phyloP scores from a whole-genome alignment of 1,140 invertebrate genomes.

The Scaptomyza pallida region DNA sequence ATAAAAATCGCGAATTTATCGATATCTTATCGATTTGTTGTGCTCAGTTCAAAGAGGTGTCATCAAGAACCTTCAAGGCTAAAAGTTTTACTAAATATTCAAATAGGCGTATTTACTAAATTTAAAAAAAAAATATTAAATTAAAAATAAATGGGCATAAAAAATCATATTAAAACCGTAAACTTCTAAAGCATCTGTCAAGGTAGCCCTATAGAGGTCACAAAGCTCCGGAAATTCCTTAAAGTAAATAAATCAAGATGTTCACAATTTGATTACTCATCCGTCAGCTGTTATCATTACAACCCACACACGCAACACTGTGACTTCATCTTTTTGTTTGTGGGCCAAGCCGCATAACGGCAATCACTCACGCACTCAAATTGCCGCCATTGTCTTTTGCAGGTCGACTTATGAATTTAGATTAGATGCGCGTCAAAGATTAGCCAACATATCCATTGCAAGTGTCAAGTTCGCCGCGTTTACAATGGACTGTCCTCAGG shows the following conservation, averaged over 20 bases:
- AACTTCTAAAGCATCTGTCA: no score
- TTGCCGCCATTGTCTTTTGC: slow-evolving; percentile 35
- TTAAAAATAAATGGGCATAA: no score
- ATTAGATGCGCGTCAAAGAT: slow-evolving; percentile 44
- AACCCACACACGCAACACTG: slow-evolving; percentile 19
- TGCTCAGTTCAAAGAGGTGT: no score
- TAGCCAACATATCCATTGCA: slow-evolving; percentile 8
- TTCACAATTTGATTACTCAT: slow-evolving; percentile 27
- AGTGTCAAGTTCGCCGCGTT: slow-evolving; percentile 40
- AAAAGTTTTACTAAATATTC: no score
- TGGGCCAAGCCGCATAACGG: slow-evolving; percentile 30
- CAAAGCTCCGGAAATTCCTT: neutral
- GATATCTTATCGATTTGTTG: no score
- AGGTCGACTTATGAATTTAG: slow-evolving; percentile 51
- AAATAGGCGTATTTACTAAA: no score
- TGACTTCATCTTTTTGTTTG: neutral
- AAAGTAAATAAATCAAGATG: slow-evolving; percentile 41
- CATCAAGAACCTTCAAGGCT: no score
- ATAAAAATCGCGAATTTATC: no score
- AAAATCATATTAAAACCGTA: no score
- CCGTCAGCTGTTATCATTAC: slow-evolving; percentile 33
- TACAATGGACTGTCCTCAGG: slow-evolving; percentile 16
- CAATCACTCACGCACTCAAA: slow-evolving; percentile 47
- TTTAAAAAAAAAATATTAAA: no score
- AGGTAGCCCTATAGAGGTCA: no score